Conservation (phyloP, 2,113 vertebrate species). For the Guaruba guarouba region DNA sequence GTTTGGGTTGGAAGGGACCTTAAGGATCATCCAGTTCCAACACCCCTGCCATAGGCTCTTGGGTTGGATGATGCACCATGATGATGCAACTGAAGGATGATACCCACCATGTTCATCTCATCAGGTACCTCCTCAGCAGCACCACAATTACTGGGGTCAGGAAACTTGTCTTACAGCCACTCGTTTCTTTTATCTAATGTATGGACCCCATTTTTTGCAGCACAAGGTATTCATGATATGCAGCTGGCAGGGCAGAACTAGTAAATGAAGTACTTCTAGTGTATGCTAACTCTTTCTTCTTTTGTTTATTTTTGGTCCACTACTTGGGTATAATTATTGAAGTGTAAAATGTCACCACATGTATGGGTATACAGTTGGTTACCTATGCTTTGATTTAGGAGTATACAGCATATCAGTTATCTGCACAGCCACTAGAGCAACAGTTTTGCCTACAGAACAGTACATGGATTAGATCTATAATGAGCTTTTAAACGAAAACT, state of each 20-base stretch:
- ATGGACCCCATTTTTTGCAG: background rate
- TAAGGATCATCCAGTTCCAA: background rate
- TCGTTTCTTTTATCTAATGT: background rate
- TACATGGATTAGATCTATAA: background rate
- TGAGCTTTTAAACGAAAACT: background rate
- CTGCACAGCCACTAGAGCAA: background rate
- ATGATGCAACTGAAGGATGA: background rate
- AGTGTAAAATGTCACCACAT: background rate
- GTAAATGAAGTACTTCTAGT: background rate
- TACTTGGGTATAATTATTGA: background rate
- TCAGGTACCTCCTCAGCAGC: background rate
- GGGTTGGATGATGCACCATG: background rate
- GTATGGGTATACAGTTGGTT: background rate
- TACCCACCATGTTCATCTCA: background rate
- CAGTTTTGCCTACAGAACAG: background rate
- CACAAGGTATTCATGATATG: background rate
- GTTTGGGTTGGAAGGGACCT: background rate
- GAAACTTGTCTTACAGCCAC: background rate
- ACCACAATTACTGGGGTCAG: background rate
- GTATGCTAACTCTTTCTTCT: background rate
- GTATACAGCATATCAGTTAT: background rate
- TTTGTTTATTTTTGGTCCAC: background rate
- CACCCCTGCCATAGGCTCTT: background rate
- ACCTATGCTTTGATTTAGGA: background rate
- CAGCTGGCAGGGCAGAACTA: background rate